These are phyloP conservation scores for Tachina grossa DNA, from an alignment of 2,888 invertebrate species.

Conservation along the genomic window DNA sequence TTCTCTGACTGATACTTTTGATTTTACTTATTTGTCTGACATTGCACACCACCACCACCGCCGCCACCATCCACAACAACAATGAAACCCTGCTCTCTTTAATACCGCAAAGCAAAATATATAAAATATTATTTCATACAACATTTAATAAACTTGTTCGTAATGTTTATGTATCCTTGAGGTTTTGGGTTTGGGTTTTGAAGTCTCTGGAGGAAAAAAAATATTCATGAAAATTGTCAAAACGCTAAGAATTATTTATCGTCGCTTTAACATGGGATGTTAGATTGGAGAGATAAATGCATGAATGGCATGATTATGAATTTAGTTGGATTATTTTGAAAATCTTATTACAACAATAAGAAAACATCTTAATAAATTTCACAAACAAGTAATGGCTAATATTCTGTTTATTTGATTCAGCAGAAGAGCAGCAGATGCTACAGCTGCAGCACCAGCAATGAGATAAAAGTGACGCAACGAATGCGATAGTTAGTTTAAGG, in stretches of 20 bases:
- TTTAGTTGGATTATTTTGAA: constrained; percentile 53
- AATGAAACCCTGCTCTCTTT: constrained; percentile 28
- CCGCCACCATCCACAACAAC: constrained; percentile 17
- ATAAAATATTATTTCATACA: constrained; percentile 18
- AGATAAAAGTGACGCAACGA: background rate
- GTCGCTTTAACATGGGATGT: constrained; percentile 43
- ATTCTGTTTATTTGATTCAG: constrained; percentile 21
- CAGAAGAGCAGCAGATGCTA: background rate
- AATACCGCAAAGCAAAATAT: constrained; percentile 9
- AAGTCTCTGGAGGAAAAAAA: constrained; percentile 54
- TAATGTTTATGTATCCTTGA: background rate
- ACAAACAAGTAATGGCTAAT: constrained; percentile 62
- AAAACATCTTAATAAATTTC: constrained; percentile 56
- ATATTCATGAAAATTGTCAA: constrained; percentile 60
- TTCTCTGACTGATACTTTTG: constrained; percentile 12
- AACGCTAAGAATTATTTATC: constrained; percentile 66
- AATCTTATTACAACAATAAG: constrained; percentile 54
- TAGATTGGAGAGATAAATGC: background rate
- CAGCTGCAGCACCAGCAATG: background rate
- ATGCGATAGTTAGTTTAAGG: constrained; percentile 10
- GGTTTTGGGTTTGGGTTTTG: constrained; percentile 12
- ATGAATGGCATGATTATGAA: constrained; percentile 46
- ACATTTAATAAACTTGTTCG: constrained; percentile 42
- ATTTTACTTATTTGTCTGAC: constrained; percentile 13
- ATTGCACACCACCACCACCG: constrained; percentile 36